Evolutionary conservation across 2,113 vertebrate genomes (phyloP).

Genomic region (Chunga burmeisteri): DNA sequence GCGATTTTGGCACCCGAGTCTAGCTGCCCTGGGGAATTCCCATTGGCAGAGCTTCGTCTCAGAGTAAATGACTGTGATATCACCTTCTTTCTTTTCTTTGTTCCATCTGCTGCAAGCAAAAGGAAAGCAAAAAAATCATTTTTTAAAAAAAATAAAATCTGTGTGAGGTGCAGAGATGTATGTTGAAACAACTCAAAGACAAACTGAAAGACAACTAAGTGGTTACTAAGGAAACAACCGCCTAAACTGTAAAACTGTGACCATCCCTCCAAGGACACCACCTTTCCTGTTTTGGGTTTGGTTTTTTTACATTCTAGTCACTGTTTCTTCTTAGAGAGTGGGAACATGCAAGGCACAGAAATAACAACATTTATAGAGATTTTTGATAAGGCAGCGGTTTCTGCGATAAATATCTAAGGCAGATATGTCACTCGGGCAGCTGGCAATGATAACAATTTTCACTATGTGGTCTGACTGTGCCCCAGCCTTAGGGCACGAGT

Average conservation of each 20-base stretch:
- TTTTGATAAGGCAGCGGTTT: not conserved
- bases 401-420: not conserved
- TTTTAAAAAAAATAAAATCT: not conserved
- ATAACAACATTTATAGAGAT: not conserved
- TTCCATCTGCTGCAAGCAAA: slow-evolving; percentile 70
- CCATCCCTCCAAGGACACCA: slow-evolving; percentile 30
- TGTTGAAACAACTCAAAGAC: not conserved
- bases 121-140: not conserved
- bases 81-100: slow-evolving; percentile 81
- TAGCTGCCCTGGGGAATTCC: slow-evolving; percentile 60
- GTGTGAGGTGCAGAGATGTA: not conserved
- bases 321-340: not conserved
- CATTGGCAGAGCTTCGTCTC: slow-evolving; percentile 67
- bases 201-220: slow-evolving; percentile 33
- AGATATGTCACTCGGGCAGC: not conserved
- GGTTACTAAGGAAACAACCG: slow-evolving; percentile 50
- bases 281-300: slow-evolving; percentile 74
- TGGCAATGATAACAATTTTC: not conserved
- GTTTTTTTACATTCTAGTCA: not conserved
- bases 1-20: slow-evolving; percentile 67
- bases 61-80: slow-evolving; percentile 75
- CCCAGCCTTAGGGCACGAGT: not conserved
- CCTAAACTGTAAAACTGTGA: slow-evolving; percentile 41
- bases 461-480: fast-evolving
- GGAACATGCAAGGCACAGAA: not conserved